Evolutionary conservation across 2,888 invertebrate species (phyloP), one percentile per base, ranked within the genome.

Genomic region (Dicroscelio sp.): DNA sequence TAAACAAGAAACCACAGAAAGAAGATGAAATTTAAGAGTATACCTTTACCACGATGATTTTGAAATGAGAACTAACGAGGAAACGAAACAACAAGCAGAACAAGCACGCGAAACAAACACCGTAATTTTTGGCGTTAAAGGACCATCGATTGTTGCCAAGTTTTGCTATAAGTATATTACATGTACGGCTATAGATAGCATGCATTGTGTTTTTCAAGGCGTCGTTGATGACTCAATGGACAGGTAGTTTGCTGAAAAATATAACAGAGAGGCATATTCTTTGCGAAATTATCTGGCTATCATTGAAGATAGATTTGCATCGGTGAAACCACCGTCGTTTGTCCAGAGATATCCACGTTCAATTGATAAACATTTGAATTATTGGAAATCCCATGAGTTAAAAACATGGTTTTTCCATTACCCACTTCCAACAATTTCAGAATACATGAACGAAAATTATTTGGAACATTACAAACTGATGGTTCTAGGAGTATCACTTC

Each of bases 151-250:
- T 35, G 75, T 76, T 10, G 55, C 55, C 1, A 58, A 76, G 25
- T 76, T 76, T 76, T 76, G 75, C 58, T 35, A 76, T 23, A 35
- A 76, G 17, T 58, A 43, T 17, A 63, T 79, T 23, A 63, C 31
- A 1, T 80, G 88, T 31, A 58, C 75, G 1, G 75, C 75, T 2
- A 76, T 76, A 17, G 75, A 76, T 31, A 1, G 17, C 17, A 48
- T 76, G 75, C 75, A 76, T n/a, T 76, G 75, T 20, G 5, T 76
- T 17, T 58, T 76, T 58, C 35, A 55, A 58, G 75, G 75, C 3
- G 35, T 76, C 1, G 27, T 35, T 25, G 25, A 55, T 2, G 25
- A 55, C 35, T 20, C 58, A 25, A 76, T 76, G 52, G 8, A 55
- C 6, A 33, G n/a, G 23, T 71, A 48, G 71, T 48, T 71, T 48